phyloP scores from a whole-genome alignment of 2,113 vertebrate species.

The Xenopus laevis region DNA sequence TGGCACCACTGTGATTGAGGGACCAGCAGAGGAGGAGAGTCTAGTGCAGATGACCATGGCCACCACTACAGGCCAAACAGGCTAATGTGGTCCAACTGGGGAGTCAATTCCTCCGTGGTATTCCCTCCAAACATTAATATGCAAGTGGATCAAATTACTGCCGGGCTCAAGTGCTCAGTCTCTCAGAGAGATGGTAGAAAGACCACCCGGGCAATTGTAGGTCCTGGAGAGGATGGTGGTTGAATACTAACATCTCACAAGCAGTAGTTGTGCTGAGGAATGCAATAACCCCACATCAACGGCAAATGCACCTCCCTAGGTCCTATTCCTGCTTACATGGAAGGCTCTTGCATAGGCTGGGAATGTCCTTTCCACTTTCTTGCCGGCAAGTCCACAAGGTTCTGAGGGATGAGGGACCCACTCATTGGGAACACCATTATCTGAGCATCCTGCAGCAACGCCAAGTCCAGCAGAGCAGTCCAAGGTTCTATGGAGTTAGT shows the following conservation, averaged over 20 bases:
- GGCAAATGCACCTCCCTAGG: not conserved
- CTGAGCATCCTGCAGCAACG: constrained; percentile 19
- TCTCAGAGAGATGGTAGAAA: too few relatives aligned
- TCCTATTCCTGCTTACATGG: constrained; percentile 48
- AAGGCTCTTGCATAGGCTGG: constrained; percentile 47
- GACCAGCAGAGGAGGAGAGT: constrained; percentile 36
- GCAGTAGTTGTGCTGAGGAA: not conserved
- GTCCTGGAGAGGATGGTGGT: not conserved
- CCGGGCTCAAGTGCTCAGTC: too few relatives aligned
- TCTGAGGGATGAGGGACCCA: constrained; percentile 10
- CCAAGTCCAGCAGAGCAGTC: not conserved
- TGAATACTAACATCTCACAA: not conserved
- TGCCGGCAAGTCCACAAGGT: not conserved
- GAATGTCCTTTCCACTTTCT: constrained; percentile 27
- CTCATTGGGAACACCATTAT: constrained; percentile 1
- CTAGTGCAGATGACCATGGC: constrained; percentile 1
- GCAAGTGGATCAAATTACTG: not conserved
- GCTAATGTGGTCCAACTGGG: not conserved
- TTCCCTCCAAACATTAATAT: not conserved
- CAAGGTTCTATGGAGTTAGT: too few relatives aligned
- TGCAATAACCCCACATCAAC: not conserved
- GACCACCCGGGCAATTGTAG: too few relatives aligned
- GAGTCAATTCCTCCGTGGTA: not conserved
- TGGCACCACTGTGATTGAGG: constrained; percentile 47
- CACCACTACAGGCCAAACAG: not conserved